Base-by-base conservation (phyloP, 2,113 vertebrate genomes). In the Tretioscincus oriximinensis region DNA sequence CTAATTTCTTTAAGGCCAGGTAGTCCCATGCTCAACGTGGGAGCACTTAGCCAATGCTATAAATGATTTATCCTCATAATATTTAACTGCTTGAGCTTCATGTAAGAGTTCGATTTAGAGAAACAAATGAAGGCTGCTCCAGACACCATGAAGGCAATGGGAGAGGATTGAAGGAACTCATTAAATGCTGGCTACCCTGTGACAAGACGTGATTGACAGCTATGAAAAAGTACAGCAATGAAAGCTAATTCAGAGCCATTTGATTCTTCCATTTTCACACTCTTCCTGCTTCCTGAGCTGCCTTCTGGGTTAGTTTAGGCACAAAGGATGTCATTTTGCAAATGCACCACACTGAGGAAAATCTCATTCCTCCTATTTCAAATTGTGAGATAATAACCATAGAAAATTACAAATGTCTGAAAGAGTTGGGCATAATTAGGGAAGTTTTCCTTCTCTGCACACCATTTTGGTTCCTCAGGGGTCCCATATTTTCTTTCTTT, bases 1-100 rank as follows among this genome's bases (percentile, higher is more conserved):
- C 72, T 86, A 63, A 60, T 85, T 83, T 84, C 67, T 86, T 84
- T 86, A 78, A 78, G 21, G 7, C 47, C 28, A 84, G 68, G 28
- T 60, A 86, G 76, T n/a, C 47, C 82, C 82, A 65, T 0, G 73
- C 76, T 21, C n/a, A 66, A 22, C 41, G 2, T 1, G 77, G 28
- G 20, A 2, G 61, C 28, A 78, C 9, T 82, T 0, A 0, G 18
- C 72, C 73, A 78, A 2, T 85, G 67, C 76, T 29, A 24, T 71
- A 76, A 89, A 68, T 0, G 0, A 79, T 80, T 85, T 82, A 71
- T 76, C 73, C 88, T 61, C 86, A 51, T 68, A 89, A 67, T 77
- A 74, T 88, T 86, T 88, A 88, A 87, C 75, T 76, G 49, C 85
- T 79, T 51, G 49, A 84, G 82, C 61, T 89, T 79, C 84, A 28